phyloP scores from a whole-genome alignment of 2,888 invertebrate genomes.

The Poecilus cupreus region DNA sequence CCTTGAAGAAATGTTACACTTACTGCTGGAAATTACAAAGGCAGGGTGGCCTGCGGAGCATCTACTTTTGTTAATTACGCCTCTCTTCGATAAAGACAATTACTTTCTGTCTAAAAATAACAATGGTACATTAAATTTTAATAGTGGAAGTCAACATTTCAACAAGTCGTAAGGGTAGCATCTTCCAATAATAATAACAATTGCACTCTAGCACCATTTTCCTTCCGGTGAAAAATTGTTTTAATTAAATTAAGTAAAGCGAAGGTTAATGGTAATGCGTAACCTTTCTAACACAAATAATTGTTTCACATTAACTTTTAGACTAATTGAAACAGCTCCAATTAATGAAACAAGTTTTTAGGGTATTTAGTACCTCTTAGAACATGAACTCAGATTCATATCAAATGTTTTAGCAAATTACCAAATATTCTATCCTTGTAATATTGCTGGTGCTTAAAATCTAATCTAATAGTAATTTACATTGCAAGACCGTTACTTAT shows the following conservation, averaged over 20 bases:
- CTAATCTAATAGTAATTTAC: no score
- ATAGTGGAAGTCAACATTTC: background rate
- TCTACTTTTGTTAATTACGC: background rate
- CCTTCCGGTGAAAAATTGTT: constrained; percentile 24
- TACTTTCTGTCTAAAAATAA: background rate
- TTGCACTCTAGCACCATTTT: background rate
- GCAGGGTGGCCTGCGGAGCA: background rate
- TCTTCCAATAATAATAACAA: constrained; percentile 24
- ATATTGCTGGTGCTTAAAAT: no score
- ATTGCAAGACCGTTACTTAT: no score
- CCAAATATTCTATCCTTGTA: no score
- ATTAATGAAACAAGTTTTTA: constrained; percentile 16
- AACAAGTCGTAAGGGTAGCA: background rate
- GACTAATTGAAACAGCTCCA: constrained; percentile 10
- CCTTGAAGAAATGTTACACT: background rate
- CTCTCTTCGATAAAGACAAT: constrained; percentile 1
- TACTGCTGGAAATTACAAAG: background rate
- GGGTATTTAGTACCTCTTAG: no score
- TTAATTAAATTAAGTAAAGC: constrained; percentile 31
- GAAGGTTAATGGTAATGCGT: constrained; percentile 28
- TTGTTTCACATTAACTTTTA: constrained; percentile 38
- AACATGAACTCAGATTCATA: no score
- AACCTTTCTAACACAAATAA: constrained; percentile 38
- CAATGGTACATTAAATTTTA: background rate
- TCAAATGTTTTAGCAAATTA: no score